Conservation (phyloP, 2,888 invertebrate species). For the Oasisia sp. region DNA sequence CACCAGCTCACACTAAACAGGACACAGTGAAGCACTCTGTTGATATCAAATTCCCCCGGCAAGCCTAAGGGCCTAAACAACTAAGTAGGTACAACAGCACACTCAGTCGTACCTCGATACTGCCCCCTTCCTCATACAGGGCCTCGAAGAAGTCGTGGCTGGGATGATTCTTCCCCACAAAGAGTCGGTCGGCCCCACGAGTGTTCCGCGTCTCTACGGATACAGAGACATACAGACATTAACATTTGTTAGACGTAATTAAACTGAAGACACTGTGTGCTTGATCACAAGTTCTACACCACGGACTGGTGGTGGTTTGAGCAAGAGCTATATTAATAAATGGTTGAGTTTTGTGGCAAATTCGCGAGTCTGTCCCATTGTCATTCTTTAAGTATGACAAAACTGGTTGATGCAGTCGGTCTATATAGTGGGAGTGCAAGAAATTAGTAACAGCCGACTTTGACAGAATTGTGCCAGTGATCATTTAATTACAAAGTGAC, state of each 20-base stretch:
- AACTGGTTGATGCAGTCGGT: no score
- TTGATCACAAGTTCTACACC: no score
- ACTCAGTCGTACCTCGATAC: constrained; percentile 8
- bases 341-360: no score
- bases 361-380: no score
- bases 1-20: neutral
- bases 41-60: neutral
- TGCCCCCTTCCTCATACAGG: constrained; percentile 72
- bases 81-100: no score
- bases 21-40: neutral
- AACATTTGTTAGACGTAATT: no score
- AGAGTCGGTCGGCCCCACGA: constrained; percentile 89
- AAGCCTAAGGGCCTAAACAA: neutral
- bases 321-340: no score
- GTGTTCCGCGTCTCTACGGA: constrained; percentile 74
- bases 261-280: neutral
- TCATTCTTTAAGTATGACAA: no score
- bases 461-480: no score
- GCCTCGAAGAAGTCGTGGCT: constrained; percentile 78
- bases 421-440: no score
- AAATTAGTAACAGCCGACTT: no score
- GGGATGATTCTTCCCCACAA: constrained; percentile 79
- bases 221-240: neutral
- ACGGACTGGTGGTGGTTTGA: no score
- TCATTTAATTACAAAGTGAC: constrained; percentile 33